phyloP scores from a whole-genome alignment of 1,140 invertebrate genomes.

The Saccostrea cuccullata region DNA sequence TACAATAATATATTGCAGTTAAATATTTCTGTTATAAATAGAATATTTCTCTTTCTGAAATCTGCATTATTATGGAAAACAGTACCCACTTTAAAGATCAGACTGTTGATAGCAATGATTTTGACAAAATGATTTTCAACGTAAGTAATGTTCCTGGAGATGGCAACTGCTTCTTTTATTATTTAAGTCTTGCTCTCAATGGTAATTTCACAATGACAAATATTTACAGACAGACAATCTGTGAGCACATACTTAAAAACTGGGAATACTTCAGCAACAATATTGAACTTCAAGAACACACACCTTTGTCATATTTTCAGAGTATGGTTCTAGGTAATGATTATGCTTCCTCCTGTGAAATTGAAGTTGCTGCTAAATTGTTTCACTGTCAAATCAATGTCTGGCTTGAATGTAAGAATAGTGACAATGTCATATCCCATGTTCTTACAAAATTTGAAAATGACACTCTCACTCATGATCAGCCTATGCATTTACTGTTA shows the following conservation, averaged over 20 bases:
- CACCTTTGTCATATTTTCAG: too few species aligned
- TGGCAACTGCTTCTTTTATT: slow-evolving; percentile 22
- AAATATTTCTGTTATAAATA: neutral
- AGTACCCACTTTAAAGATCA: neutral
- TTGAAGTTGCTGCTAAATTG: neutral
- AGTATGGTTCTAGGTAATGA: neutral
- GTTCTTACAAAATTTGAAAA: neutral
- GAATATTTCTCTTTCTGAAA: neutral
- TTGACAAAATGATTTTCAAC: neutral
- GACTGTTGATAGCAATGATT: neutral
- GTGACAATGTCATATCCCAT: neutral
- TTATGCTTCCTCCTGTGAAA: neutral
- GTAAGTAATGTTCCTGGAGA: slow-evolving; percentile 4
- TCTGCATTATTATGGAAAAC: neutral
- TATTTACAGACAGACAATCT: neutral
- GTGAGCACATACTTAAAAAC: neutral
- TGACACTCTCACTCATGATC: neutral
- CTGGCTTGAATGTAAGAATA: slow-evolving; percentile 17
- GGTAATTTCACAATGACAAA: neutral
- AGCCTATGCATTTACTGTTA: neutral
- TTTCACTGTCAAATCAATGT: neutral
- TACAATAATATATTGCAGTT: neutral
- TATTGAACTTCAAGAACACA: too few species aligned
- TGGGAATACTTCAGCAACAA: too few species aligned
- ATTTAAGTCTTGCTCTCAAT: neutral